These are phyloP conservation scores for Melinaea marsaeus DNA, from an alignment of 2,888 invertebrate genomes.

Conservation along the genomic window DNA sequence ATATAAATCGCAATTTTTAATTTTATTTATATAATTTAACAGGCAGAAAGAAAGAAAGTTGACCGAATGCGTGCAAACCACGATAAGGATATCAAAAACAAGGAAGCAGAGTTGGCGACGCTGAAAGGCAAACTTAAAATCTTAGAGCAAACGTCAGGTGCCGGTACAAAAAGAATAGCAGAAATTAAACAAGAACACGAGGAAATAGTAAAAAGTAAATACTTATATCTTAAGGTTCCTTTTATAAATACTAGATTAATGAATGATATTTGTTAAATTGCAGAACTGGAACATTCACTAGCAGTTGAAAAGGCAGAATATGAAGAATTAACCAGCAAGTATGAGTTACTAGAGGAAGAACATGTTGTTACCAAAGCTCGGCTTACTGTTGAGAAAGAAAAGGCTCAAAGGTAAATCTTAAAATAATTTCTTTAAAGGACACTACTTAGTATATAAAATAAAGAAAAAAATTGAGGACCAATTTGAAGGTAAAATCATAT, in stretches of 20 bases:
- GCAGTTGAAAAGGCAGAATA: constrained; percentile 84
- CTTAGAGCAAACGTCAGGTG: constrained; percentile 79
- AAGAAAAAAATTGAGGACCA: too few relatives aligned
- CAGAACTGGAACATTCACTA: constrained; percentile 83
- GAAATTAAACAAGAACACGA: constrained; percentile 83
- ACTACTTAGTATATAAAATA: too few relatives aligned
- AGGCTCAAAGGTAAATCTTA: constrained; percentile 80
- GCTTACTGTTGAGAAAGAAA: constrained; percentile 88
- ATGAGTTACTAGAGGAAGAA: constrained; percentile 90
- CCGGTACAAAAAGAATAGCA: constrained; percentile 80
- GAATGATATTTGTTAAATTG: constrained; percentile 35
- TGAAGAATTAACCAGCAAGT: constrained; percentile 88
- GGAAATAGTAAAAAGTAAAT: constrained; percentile 81
- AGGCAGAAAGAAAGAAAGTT: constrained; percentile 82
- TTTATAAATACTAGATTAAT: background rate
- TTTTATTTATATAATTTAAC: constrained; percentile 24
- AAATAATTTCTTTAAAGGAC: background rate
- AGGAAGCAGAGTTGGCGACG: constrained; percentile 86
- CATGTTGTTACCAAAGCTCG: constrained; percentile 90
- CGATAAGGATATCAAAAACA: constrained; percentile 86
- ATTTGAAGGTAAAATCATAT: constrained; percentile 10
- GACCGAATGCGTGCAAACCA: constrained; percentile 82
- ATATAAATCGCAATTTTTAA: background rate
- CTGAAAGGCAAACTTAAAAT: constrained; percentile 85
- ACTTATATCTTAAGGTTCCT: too few relatives aligned